These are phyloP conservation scores for Polydesmus complanatus DNA, from an alignment of 2,888 invertebrate genomes.

Conservation along the genomic window DNA sequence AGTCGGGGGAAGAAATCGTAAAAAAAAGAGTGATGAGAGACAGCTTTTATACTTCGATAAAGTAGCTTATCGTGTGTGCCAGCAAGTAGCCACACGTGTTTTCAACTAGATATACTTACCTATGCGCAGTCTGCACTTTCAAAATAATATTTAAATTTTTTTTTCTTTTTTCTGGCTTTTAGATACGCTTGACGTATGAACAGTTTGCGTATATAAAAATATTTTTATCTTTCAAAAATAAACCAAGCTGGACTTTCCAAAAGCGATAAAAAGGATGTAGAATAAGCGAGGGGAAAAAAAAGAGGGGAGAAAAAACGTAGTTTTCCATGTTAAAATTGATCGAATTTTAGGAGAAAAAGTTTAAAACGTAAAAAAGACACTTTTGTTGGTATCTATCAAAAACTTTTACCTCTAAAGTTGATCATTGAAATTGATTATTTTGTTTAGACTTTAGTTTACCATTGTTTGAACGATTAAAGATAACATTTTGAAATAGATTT, in stretches of 20 bases:
- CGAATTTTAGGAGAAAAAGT: not conserved
- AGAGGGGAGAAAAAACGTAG: too few species aligned
- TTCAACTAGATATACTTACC: not conserved
- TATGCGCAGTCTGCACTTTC: not conserved
- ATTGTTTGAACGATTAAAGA: too few species aligned
- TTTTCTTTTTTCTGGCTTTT: not conserved
- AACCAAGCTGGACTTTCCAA: not conserved
- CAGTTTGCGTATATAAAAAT: not conserved
- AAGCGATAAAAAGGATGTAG: not conserved
- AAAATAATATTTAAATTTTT: not conserved
- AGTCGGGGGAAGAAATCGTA: not conserved
- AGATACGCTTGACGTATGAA: too few species aligned
- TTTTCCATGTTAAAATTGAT: not conserved
- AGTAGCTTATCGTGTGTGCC: not conserved
- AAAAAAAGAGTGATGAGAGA: not conserved
- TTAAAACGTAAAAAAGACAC: too few species aligned
- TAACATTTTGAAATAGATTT: too few species aligned
- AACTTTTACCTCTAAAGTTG: too few species aligned
- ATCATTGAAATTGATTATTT: not conserved
- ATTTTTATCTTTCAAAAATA: not conserved
- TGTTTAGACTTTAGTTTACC: too few species aligned
- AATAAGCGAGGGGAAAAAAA: not conserved
- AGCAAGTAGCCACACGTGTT: not conserved
- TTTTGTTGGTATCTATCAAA: too few species aligned
- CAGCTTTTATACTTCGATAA: not conserved